Base-by-base conservation (phyloP, 2,113 vertebrate genomes). In the Tragelaphus imberbis region DNA sequence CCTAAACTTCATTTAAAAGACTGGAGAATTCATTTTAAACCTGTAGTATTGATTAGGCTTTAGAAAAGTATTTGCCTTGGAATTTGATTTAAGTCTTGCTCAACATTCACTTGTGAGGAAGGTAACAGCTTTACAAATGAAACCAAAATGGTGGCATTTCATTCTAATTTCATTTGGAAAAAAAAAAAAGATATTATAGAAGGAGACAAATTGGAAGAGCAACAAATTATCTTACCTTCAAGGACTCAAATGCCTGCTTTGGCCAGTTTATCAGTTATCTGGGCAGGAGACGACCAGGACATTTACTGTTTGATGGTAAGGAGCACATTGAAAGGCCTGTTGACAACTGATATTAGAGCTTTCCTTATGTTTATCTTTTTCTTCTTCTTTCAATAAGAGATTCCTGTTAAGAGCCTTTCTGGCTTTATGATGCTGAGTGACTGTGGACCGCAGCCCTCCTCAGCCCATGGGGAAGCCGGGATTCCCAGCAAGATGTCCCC, bases 1-100 rank as follows among this genome's bases (percentile, higher is more conserved):
- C 98, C 96, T 96, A 95, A 98, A 98, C 96, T 98, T 98, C 97
- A 98, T 98, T 98, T 98, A 97, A 95, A 97, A 84, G 91, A 98
- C 97, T 97, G 68, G 56, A 87, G 88, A 96, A 97, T 98, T 98
- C 97, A 98, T 98, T 98, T 98, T 96, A 98, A 98, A 98, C 94
- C 75, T 96, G 92, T 58, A n/a, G 65, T 98, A 98, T 97, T 93
- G 96, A 98, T 98, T 97, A 97, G 93, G 90, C 84, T 86, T 96
- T 85, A 97, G 94, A 93, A 97, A 98, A 95, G 56, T 84, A 97
- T 98, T 93, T 97, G 53, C 95, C 97, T 97, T 90, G 81, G 94
- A 98, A 98, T 98, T 97, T 93, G 91, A 81, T 94, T 98, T 96
- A 98, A 97, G 93, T 88, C 88, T 90, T 97, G 71, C 77, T 80